Percentiles rank a stretch among this genome's conserved stretches.
phyloP scores from a whole-genome alignment of 2,113 vertebrate genomes.

The Apistogramma diplotaenia region DNA sequence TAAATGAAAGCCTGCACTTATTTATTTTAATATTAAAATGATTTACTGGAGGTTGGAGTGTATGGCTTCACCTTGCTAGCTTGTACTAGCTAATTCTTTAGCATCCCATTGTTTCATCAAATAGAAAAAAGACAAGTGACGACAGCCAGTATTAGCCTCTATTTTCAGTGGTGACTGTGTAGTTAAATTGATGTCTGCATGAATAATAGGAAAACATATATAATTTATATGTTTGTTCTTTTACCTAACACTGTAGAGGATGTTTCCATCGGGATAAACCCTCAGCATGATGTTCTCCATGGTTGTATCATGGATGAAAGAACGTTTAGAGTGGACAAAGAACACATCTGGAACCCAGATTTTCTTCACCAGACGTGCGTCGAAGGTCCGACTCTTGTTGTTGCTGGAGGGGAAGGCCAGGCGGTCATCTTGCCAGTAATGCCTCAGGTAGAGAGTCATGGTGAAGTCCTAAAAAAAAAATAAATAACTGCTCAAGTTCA shows the following conservation, averaged over 20 bases:
- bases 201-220: background rate
- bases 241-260: slow-evolving; percentile 90
- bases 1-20: background rate
- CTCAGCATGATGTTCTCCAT: slow-evolving; percentile 90
- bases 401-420: slow-evolving; percentile 88
- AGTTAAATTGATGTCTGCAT: background rate
- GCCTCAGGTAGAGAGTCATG: slow-evolving; percentile 91
- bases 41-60: background rate
- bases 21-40: background rate
- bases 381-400: slow-evolving; percentile 92
- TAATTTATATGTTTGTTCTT: background rate
- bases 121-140: background rate
- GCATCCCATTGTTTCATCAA: background rate
- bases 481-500: background rate
- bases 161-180: background rate
- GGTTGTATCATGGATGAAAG: slow-evolving; percentile 91
- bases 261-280: slow-evolving; percentile 85
- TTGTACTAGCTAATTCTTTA: background rate
- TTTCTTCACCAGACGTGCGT: slow-evolving; percentile 87
- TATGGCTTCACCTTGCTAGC: background rate
- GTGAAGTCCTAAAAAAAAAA: slow-evolving; percentile 85
- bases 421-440: slow-evolving; percentile 94
- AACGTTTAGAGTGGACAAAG: slow-evolving; percentile 91
- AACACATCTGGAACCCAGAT: slow-evolving; percentile 94
- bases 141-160: background rate